phyloP scores from a whole-genome alignment of 2,888 invertebrate genomes.

The Eristalinus sepulchralis region DNA sequence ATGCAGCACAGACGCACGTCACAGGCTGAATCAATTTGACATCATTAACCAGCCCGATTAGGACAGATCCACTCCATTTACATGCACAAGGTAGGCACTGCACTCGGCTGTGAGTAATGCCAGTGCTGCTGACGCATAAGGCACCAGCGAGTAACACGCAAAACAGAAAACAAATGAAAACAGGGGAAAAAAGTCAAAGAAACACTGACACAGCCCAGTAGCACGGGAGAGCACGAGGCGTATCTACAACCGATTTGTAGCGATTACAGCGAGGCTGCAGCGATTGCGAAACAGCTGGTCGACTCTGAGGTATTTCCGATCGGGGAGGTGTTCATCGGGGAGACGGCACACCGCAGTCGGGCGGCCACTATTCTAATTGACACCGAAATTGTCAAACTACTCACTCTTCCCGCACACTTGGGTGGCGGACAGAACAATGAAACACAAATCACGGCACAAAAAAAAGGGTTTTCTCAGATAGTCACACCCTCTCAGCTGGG shows the following conservation, averaged over 20 bases:
- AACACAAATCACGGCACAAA: background rate
- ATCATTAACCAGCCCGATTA: slow-evolving; percentile 55
- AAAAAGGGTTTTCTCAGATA: background rate
- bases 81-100: slow-evolving; percentile 38
- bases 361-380: slow-evolving; percentile 19
- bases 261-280: slow-evolving; percentile 48
- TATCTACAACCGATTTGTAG: slow-evolving; percentile 53
- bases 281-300: slow-evolving; percentile 70
- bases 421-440: slow-evolving; percentile 18
- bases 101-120: slow-evolving; percentile 16
- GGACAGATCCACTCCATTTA: slow-evolving; percentile 57
- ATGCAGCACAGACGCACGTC: slow-evolving; percentile 15
- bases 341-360: no score
- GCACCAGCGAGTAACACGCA: slow-evolving; percentile 69
- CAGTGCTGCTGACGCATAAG: slow-evolving; percentile 64
- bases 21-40: slow-evolving; percentile 58
- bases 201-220: slow-evolving; percentile 7
- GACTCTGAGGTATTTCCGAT: slow-evolving; percentile 60
- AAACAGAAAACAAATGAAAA: slow-evolving; percentile 35
- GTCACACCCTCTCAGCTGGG: background rate
- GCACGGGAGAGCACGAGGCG: slow-evolving; percentile 4
- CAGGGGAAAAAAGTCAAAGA: background rate
- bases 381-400: slow-evolving; percentile 17
- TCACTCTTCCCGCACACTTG: slow-evolving; percentile 12
- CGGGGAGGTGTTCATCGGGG: slow-evolving; percentile 48